Conservation (phyloP, 2,888 invertebrate species). For the Rotaria socialis region DNA sequence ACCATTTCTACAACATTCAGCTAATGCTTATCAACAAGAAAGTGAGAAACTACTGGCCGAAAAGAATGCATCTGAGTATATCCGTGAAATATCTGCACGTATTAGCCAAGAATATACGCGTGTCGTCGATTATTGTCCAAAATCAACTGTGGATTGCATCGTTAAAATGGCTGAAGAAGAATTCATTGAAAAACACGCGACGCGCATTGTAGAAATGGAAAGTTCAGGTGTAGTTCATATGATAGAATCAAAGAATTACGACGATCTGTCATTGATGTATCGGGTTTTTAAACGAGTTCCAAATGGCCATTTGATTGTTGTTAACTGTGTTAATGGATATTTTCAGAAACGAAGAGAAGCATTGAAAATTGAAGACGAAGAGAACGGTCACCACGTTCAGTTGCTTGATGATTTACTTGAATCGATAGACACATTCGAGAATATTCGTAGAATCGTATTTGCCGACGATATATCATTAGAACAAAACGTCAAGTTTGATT, state of each 20-base stretch:
- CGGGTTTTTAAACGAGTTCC: constrained; percentile 85
- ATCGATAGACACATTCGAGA: constrained; percentile 93
- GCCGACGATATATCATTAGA: constrained; percentile 74
- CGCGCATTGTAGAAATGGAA: constrained; percentile 94
- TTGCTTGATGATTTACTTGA: constrained; percentile 64
- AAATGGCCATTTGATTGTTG: constrained; percentile 88
- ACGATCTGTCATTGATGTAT: constrained; percentile 91
- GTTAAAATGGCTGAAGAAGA: constrained; percentile 72
- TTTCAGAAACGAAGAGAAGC: constrained; percentile 73
- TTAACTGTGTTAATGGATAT: constrained; percentile 83
- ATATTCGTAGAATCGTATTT: constrained; percentile 92
- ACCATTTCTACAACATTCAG: constrained; percentile 91
- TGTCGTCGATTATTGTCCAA: constrained; percentile 93
- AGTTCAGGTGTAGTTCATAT: constrained; percentile 98
- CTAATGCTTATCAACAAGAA: constrained; percentile 86
- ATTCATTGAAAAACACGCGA: constrained; percentile 95
- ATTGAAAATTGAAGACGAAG: neutral
- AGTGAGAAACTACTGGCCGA: constrained; percentile 49
- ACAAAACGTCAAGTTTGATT: neutral
- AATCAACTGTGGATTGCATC: constrained; percentile 87
- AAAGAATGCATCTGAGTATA: constrained; percentile 80
- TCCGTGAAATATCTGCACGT: constrained; percentile 92
- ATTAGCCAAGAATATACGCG: constrained; percentile 94
- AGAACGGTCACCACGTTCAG: neutral
- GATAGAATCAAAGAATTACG: constrained; percentile 66